These are phyloP conservation scores for Brachypalpus laphriformis DNA, from an alignment of 2,888 invertebrate genomes.

Conservation along the genomic window DNA sequence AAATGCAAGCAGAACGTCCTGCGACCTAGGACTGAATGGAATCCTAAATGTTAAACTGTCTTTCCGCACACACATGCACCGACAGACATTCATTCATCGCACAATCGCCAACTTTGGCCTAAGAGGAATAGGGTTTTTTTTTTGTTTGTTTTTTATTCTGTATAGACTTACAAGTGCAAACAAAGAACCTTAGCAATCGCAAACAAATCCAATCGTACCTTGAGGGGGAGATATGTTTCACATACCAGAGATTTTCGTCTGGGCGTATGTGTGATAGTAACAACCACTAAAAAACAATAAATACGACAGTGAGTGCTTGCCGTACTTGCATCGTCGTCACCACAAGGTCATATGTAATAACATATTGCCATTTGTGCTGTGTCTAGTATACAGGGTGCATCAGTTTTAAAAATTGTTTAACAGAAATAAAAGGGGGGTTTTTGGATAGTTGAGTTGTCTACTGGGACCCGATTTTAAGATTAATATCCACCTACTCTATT, in stretches of 20 bases:
- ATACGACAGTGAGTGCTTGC: not conserved
- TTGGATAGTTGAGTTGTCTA: no score
- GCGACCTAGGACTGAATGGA: not conserved
- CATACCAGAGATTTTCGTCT: slow-evolving; percentile 7
- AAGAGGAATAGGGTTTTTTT: not conserved
- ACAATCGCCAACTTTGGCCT: slow-evolving; percentile 1
- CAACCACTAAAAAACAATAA: slow-evolving; percentile 27
- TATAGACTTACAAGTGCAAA: slow-evolving; percentile 4
- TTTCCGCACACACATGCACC: not conserved
- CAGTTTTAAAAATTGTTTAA: no score
- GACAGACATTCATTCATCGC: not conserved
- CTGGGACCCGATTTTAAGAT: no score
- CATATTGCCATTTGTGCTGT: not conserved
- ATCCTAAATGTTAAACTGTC: not conserved
- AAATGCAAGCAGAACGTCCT: slow-evolving; percentile 10
- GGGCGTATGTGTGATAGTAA: not conserved
- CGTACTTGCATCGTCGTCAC: not conserved
- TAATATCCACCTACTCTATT: no score
- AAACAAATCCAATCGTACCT: slow-evolving; percentile 19
- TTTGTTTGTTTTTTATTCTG: not conserved
- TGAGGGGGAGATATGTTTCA: not conserved
- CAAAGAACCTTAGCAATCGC: slow-evolving; percentile 5
- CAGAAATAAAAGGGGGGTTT: no score
- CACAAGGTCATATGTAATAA: not conserved
- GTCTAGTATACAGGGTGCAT: not conserved